Conservation (phyloP, 2,797 vertebrate genomes). For the Phylloscopus collybita region DNA sequence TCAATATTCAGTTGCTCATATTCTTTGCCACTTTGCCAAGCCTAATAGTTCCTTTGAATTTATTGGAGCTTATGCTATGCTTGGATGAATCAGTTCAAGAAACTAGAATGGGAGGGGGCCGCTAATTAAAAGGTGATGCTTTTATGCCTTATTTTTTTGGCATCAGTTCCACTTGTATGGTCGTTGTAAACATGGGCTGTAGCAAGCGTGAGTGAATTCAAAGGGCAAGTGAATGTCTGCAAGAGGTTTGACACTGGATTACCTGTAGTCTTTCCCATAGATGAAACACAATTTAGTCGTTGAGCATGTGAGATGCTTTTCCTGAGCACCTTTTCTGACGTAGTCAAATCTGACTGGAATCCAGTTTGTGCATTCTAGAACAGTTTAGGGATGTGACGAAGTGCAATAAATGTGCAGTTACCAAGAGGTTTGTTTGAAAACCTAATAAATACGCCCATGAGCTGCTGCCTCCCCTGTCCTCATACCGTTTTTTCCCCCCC, state of each 20-base stretch:
- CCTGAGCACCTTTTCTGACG: neutral
- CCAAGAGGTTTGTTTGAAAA: neutral
- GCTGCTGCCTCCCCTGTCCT: neutral
- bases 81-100: neutral
- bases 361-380: neutral
- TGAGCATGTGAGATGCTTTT: neutral
- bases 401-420: neutral
- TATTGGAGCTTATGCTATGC: neutral
- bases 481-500: neutral
- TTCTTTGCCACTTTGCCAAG: neutral
- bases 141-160: neutral
- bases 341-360: neutral
- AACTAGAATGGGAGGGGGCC: neutral
- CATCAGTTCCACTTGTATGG: neutral
- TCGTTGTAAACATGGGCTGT: neutral
- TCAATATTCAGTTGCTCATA: neutral
- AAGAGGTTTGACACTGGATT: neutral
- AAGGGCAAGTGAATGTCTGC: neutral
- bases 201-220: neutral
- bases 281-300: neutral
- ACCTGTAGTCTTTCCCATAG: neutral
- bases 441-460: neutral
- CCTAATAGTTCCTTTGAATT: neutral
- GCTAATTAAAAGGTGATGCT: neutral
- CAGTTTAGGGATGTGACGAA: neutral